phyloP scores from a whole-genome alignment of 2,888 invertebrate species.

The Dastarcus helophoroides region DNA sequence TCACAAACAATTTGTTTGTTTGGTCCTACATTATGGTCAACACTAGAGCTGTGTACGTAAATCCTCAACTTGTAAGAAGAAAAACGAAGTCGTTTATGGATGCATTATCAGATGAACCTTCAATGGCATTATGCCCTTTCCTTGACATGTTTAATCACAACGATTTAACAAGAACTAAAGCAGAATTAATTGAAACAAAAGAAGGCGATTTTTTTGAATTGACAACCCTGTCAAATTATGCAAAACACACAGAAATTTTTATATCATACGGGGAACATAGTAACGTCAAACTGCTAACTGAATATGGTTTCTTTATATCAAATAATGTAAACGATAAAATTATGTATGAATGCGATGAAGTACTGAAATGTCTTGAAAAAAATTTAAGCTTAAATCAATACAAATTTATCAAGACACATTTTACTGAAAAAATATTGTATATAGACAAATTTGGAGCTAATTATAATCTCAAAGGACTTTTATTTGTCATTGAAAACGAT shows the following conservation, averaged over 20 bases:
- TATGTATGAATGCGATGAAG: slow-evolving; percentile 16
- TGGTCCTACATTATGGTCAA: slow-evolving; percentile 82
- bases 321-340: slow-evolving; percentile 21
- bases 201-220: slow-evolving; percentile 41
- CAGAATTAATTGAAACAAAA: slow-evolving; percentile 21
- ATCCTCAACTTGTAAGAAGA: slow-evolving; percentile 39
- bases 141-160: slow-evolving; percentile 87
- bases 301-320: slow-evolving; percentile 69
- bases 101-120: slow-evolving; percentile 46
- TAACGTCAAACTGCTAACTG: slow-evolving; percentile 67
- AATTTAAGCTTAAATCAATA: slow-evolving; percentile 34
- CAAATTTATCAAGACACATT: slow-evolving; percentile 52
- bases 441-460: too few relatives aligned
- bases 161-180: slow-evolving; percentile 44
- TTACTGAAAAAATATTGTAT: too few relatives aligned
- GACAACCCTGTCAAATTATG: slow-evolving; percentile 41
- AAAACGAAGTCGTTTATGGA: slow-evolving; percentile 26
- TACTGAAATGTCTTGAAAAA: slow-evolving; percentile 15
- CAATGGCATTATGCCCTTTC: slow-evolving; percentile 73
- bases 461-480: too few relatives aligned
- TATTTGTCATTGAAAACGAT: too few relatives aligned
- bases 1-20: slow-evolving; percentile 47
- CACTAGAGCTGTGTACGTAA: slow-evolving; percentile 70
- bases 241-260: slow-evolving; percentile 63
- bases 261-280: slow-evolving; percentile 81